Evolutionary conservation across 30 jellyfish, hydroid and myxozoan genomes (phyloP), one percentile per base, ranked within the genome.

Genomic region (Cassiopea xamachana): DNA sequence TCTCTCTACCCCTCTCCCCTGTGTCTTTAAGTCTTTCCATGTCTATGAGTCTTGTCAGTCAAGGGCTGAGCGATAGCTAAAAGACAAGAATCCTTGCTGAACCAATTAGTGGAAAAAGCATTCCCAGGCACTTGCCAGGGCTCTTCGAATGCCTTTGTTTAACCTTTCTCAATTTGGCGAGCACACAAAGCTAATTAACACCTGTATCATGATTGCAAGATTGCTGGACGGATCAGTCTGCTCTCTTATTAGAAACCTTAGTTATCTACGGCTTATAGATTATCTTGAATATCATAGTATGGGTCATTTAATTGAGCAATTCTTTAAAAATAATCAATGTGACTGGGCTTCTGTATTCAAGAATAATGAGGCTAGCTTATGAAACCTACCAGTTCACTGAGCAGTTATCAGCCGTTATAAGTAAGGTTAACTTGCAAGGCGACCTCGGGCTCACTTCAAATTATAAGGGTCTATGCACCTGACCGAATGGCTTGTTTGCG

Each of bases 391-490:
- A 80, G 92, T 72, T 84, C 92, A 86, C 6, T 86, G 93, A 75
- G 76, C 45, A 61, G 13, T 51, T 27, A 43, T 79, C 10, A 88
- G 58, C 78, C 83, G 51, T 47, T 64, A 51, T 12, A 62, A 69
- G 70, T 51, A 46, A 79, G 90, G 95, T 88, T 88, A 88, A 88
- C 86, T 72, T 46, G 69, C 79, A 46, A 48, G 44, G 44, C 16
- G 76, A 67, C 90, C 82, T 51, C 62, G 87, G 80, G 95, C 49
- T 73, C 74, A 70, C 72, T 27, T 61, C 81, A 27, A 77, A 78
- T 79, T 80, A 51, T 90, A 79, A 39, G 90, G 95, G 87, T 88
- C 86, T 82, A 5, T 88, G 86, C 87, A 69, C 90, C 81, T 88
- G 95, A 88, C 95, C 95, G 90, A 51, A n/a, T 68, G 16, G 27